These are phyloP conservation scores for Actinostola sp. DNA, from an alignment of 92 coral and sea anemone genomes.

Conservation along the genomic window DNA sequence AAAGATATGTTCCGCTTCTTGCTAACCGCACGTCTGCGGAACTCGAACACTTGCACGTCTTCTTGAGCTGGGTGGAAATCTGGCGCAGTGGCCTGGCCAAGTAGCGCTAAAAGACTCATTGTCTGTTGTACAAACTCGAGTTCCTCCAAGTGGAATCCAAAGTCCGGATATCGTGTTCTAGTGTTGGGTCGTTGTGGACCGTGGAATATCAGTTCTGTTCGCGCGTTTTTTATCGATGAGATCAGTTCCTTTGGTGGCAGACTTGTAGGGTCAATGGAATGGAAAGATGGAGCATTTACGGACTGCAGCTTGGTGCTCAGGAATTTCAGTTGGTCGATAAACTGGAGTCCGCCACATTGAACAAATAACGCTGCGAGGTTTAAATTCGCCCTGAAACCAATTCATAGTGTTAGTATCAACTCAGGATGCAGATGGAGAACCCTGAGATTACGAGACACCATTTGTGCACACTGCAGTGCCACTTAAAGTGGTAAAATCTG, in stretches of 20 bases:
- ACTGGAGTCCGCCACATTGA: slow-evolving; percentile 67
- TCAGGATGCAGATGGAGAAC: neutral
- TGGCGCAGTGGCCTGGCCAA: slow-evolving; percentile 60
- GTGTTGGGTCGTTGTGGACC: slow-evolving; percentile 4
- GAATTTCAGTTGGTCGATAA: slow-evolving; percentile 56
- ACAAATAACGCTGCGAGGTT: slow-evolving; percentile 58
- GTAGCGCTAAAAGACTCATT: slow-evolving; percentile 37
- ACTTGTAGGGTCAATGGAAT: slow-evolving; percentile 70
- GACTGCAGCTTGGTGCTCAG: slow-evolving; percentile 66
- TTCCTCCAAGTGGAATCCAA: slow-evolving; percentile 61
- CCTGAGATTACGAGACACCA: too few species aligned
- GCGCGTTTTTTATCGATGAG: slow-evolving; percentile 45
- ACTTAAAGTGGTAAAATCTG: too few species aligned
- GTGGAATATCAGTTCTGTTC: slow-evolving; percentile 51
- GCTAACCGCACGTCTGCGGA: slow-evolving; percentile 7
- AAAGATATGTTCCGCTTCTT: slow-evolving; percentile 59
- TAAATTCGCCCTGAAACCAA: slow-evolving; percentile 34
- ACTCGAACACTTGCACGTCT: slow-evolving; percentile 53
- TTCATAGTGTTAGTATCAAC: neutral
- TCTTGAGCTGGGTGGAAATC: slow-evolving; percentile 67
- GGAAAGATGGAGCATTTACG: slow-evolving; percentile 71
- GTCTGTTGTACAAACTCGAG: slow-evolving; percentile 61
- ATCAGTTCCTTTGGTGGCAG: slow-evolving; percentile 74
- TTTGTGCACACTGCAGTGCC: too few species aligned
- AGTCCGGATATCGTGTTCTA: slow-evolving; percentile 40